Conservation (phyloP, 1,140 invertebrate species). For the Drosophila neocordata region DNA sequence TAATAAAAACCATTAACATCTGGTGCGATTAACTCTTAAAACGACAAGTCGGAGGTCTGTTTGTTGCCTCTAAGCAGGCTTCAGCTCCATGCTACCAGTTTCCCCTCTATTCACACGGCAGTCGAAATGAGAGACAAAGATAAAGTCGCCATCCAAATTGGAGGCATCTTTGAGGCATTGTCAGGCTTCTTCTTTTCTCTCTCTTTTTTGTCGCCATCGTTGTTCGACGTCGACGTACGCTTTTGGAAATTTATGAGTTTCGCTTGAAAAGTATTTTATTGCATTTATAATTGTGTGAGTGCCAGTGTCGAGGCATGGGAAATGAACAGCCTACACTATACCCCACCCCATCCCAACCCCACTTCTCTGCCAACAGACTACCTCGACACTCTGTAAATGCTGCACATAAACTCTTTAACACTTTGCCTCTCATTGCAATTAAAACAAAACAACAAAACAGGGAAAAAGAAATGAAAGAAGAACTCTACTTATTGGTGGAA, state of each 20-base stretch:
- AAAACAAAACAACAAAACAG: slow-evolving; percentile 36
- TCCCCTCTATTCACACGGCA: slow-evolving; percentile 72
- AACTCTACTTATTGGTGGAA: slow-evolving; percentile 75
- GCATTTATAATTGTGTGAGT: slow-evolving; percentile 79
- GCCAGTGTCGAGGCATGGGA: slow-evolving; percentile 60
- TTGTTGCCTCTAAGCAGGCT: slow-evolving; percentile 41
- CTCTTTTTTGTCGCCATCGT: slow-evolving; percentile 66
- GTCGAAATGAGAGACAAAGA: slow-evolving; percentile 35
- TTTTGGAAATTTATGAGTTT: slow-evolving; percentile 82
- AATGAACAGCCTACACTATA: slow-evolving; percentile 52
- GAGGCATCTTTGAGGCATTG: slow-evolving; percentile 31
- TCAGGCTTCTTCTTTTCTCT: slow-evolving; percentile 48
- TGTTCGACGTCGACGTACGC: slow-evolving; percentile 56
- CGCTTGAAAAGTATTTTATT: slow-evolving; percentile 82
- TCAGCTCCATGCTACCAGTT: background rate
- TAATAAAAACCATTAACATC: slow-evolving; percentile 80
- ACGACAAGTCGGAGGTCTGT: slow-evolving; percentile 46
- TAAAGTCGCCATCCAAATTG: slow-evolving; percentile 16
- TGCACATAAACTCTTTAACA: slow-evolving; percentile 82
- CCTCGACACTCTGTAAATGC: slow-evolving; percentile 63
- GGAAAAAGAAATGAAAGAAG: slow-evolving; percentile 17
- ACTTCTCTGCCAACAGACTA: background rate
- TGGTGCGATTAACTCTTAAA: slow-evolving; percentile 80
- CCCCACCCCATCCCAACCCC: slow-evolving; percentile 15
- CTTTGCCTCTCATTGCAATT: slow-evolving; percentile 79